Evolutionary conservation across 2,888 invertebrate species (phyloP).

Genomic region (Xanthorhoe designata): DNA sequence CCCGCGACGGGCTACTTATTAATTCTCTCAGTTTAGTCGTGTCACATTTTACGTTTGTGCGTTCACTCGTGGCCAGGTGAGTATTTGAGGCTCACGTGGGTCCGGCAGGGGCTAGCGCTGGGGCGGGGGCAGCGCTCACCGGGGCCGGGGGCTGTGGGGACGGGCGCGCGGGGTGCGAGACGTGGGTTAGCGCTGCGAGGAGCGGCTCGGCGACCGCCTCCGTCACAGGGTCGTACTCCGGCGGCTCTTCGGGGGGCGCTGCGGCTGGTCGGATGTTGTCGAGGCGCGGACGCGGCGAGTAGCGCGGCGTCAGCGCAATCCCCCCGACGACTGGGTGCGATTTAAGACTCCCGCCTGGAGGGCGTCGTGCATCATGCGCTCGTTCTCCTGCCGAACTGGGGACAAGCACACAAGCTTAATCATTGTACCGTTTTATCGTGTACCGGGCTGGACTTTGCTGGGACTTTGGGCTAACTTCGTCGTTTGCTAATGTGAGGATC

Average conservation of each 20-base stretch:
- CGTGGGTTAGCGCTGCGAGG: constrained; percentile 44
- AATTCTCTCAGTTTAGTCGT: constrained; percentile 63
- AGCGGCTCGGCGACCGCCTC: constrained; percentile 47
- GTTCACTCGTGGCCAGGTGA: constrained; percentile 47
- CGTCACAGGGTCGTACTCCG: constrained; percentile 58
- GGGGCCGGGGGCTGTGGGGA: constrained; percentile 39
- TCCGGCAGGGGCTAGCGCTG: constrained; percentile 44
- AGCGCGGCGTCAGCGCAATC: constrained; percentile 84
- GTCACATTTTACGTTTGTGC: constrained; percentile 53
- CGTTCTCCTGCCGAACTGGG: constrained; percentile 95
- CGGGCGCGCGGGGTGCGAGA: constrained; percentile 48
- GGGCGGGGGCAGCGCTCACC: constrained; percentile 40
- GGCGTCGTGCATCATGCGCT: constrained; percentile 93
- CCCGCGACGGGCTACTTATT: constrained; percentile 56
- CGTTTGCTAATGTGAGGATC: constrained; percentile 37
- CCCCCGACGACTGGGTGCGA: constrained; percentile 85
- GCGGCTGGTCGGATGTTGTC: constrained; percentile 79
- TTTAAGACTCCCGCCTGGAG: constrained; percentile 86
- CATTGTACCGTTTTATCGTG: constrained; percentile 49
- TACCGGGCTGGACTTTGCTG: constrained; percentile 50
- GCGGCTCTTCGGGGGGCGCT: constrained; percentile 77
- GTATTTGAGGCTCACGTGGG: constrained; percentile 57
- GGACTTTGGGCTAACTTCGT: constrained; percentile 30
- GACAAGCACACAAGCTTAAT: constrained; percentile 77
- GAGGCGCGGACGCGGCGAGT: constrained; percentile 79